Base-by-base conservation (phyloP, 2,888 invertebrate genomes). In the Unio delphinus region DNA sequence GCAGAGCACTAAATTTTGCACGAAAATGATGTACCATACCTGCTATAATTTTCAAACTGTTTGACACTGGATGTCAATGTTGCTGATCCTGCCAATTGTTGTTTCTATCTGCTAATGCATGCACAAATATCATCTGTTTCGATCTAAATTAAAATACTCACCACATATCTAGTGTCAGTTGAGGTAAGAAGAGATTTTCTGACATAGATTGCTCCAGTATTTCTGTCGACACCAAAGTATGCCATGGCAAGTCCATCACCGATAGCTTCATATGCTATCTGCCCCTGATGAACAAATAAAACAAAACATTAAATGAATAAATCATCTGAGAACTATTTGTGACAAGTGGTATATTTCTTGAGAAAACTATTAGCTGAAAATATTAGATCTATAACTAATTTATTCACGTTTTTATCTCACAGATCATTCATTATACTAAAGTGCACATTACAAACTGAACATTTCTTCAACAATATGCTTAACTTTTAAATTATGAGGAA, bases 221-320 rank as follows among this genome's bases (percentile, higher is more conserved):
- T 61, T 30, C 56, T 20, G 20, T 77, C 72, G 45, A 87, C 75
- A 26, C 69, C 54, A 67, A 87, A 87, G 76, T 82, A 87, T 30
- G 75, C 78, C 63, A 73, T 66, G 4, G 78, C 81, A 20, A 77
- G 54, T 20, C 73, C 72, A 61, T 76, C 70, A 11, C 80, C 81
- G 57, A 68, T 62, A 17, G 69, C 64, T 28, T 63, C 59, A 70
- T 79, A 82, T 61, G 72, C 63, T 58, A 82, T 61, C 17, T 64
- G 63, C 56, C 78, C 81, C 79, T 80, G 72, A n/a, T 61, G 65
- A 15, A 68, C 68, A 59, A 30, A 45, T 6, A 28, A 0, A 4
- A 61, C 34, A 60, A 60, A 60, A 15, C 15, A 18, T 55, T 55
- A 45, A 17, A 15, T 55, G 26, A 55, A 18, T 26, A 7, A 2